Evolutionary conservation across 2,888 invertebrate genomes (phyloP).

Genomic region (Gymnoscelis rufifasciata): DNA sequence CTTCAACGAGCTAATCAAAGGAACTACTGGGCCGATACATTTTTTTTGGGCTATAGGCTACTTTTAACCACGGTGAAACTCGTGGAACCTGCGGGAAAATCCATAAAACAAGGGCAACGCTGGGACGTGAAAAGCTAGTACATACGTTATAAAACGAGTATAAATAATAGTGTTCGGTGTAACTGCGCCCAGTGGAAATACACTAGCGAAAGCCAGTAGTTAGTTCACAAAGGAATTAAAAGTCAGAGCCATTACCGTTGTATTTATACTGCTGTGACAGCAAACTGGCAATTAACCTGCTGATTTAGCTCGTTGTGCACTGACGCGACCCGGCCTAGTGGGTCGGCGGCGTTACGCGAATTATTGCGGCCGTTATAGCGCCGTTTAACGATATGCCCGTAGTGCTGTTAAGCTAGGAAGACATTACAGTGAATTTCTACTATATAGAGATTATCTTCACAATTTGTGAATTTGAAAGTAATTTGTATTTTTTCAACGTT

Average conservation of each 20-base stretch:
- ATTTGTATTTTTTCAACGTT: no score
- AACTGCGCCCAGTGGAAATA: conserved; percentile 1
- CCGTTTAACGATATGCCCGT: conserved; percentile 33
- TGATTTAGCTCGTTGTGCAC: conserved; percentile 67
- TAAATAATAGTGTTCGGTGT: no score
- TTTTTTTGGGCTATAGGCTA: no score
- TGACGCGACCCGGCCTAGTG: conserved; percentile 71
- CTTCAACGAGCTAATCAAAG: no score
- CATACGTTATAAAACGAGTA: no score
- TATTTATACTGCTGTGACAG: conserved; percentile 48
- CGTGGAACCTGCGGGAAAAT: no score
- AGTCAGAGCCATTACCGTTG: conserved; percentile 20
- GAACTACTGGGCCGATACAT: no score
- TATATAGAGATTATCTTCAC: conserved; percentile 16
- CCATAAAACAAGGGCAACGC: no score
- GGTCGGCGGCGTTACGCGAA: conserved; percentile 64
- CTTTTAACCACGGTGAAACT: no score
- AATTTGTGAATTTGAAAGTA: no score
- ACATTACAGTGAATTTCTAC: no score
- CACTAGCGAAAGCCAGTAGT: conserved; percentile 34
- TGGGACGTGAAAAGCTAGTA: no score
- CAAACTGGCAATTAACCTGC: conserved; percentile 58
- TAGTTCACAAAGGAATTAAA: conserved; percentile 27
- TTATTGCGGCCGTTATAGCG: conserved; percentile 71
- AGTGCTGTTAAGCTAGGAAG: background rate